phyloP scores from a whole-genome alignment of 2,113 vertebrate genomes.

The Ranitomeya variabilis region DNA sequence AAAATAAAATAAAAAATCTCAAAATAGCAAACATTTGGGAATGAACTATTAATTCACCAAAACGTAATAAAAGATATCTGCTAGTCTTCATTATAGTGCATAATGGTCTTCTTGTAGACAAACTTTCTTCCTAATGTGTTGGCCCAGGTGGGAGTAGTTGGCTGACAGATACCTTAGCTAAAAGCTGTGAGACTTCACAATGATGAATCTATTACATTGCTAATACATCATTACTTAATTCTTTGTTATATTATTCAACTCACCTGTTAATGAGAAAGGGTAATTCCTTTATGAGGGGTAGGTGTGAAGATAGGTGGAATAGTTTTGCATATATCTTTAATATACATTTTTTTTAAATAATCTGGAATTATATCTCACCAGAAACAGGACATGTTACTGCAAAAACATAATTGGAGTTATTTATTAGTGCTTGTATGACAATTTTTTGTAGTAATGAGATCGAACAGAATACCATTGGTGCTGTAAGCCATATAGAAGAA shows the following conservation, averaged over 20 bases:
- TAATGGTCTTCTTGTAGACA: conserved; percentile 9
- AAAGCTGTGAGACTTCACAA: conserved; percentile 36
- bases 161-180: not conserved
- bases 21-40: not conserved
- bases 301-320: not conserved
- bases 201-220: not conserved
- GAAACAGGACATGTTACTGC: not conserved
- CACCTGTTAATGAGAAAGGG: not conserved
- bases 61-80: not conserved
- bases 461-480: not conserved
- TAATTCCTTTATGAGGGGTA: not conserved
- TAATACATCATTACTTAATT: conserved; percentile 29
- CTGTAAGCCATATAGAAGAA: not conserved
- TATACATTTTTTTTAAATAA: not conserved
- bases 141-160: conserved; percentile 37
- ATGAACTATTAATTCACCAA: not conserved
- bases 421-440: not conserved
- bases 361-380: not conserved
- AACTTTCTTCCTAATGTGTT: conserved; percentile 22
- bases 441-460: not conserved
- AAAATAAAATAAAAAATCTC: no score
- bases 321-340: not conserved
- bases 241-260: not conserved
- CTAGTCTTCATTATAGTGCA: not conserved
- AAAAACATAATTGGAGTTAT: not conserved